Conservation (phyloP, 1,140 invertebrate genomes). For the Diuraphis noxia region DNA sequence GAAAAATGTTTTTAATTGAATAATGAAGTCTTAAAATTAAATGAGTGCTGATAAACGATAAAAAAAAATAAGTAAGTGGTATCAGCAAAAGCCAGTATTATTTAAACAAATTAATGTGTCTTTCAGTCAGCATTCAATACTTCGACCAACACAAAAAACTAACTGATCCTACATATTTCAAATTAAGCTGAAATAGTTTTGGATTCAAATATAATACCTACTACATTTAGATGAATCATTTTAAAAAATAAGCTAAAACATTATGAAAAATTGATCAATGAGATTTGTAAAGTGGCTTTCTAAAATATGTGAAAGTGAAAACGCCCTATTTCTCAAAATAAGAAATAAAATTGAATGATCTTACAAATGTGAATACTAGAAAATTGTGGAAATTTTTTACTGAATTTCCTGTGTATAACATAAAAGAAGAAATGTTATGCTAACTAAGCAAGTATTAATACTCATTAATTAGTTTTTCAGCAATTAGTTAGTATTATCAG, state of each 20-base stretch:
- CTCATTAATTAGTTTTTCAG: background rate
- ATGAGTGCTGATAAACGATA: background rate
- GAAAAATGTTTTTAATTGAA: background rate
- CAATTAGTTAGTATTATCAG: background rate
- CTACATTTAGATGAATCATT: background rate
- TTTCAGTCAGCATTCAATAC: background rate
- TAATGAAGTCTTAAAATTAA: background rate
- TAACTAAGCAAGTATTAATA: background rate
- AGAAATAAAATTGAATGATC: background rate
- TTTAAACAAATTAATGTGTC: background rate
- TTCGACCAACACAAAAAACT: background rate
- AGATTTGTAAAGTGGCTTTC: background rate
- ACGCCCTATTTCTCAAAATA: background rate
- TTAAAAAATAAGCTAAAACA: background rate
- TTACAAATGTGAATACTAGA: background rate
- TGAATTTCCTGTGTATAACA: background rate
- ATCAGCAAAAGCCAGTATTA: background rate
- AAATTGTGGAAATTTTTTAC: background rate
- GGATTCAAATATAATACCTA: background rate
- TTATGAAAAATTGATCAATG: background rate
- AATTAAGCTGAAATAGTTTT: background rate
- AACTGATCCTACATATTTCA: background rate
- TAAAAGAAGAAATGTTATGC: background rate
- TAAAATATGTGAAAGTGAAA: constrained; percentile 14
- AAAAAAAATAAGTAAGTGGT: background rate